phyloP scores from a whole-genome alignment of 1,140 invertebrate genomes.

The Cotesia typhae region DNA sequence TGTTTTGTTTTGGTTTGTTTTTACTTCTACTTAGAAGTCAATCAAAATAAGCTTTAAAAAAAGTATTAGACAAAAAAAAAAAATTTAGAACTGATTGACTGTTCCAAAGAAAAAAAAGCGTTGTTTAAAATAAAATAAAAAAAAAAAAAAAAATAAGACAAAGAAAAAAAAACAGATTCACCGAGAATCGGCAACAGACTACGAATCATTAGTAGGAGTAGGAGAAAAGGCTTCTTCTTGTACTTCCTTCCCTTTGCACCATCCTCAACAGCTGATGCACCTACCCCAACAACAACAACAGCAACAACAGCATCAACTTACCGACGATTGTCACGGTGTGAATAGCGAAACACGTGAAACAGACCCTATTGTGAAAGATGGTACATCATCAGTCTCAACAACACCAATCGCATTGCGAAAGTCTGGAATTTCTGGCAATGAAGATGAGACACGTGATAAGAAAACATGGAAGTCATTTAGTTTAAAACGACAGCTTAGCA shows the following conservation, averaged over 20 bases:
- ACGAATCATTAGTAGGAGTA: conserved; percentile 48
- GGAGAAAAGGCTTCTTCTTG: conserved; percentile 37
- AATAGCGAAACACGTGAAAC: conserved; percentile 47
- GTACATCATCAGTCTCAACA: conserved; percentile 26
- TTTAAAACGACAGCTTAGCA: conserved; percentile 81
- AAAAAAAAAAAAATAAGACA: conserved; percentile 34
- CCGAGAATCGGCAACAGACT: conserved; percentile 47
- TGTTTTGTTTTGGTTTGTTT: not conserved
- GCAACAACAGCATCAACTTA: conserved; percentile 29
- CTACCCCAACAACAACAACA: conserved; percentile 34
- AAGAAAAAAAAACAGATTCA: conserved; percentile 45
- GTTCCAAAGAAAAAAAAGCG: conserved; percentile 32
- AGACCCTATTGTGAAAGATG: conserved; percentile 7
- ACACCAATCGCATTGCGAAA: conserved; percentile 41
- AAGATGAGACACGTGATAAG: conserved; percentile 29
- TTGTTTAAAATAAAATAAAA: not conserved
- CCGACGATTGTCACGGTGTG: conserved; percentile 44
- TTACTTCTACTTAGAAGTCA: not conserved
- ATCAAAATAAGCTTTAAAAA: not conserved
- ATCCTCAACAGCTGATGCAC: conserved; percentile 45
- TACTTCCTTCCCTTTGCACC: conserved; percentile 41
- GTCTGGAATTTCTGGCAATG: conserved; percentile 33
- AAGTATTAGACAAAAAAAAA: conserved; percentile 18
- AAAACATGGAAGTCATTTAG: conserved; percentile 77
- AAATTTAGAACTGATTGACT: conserved; percentile 49